Conservation (phyloP, 2,797 vertebrate genomes). For the Champsocephalus esox region DNA sequence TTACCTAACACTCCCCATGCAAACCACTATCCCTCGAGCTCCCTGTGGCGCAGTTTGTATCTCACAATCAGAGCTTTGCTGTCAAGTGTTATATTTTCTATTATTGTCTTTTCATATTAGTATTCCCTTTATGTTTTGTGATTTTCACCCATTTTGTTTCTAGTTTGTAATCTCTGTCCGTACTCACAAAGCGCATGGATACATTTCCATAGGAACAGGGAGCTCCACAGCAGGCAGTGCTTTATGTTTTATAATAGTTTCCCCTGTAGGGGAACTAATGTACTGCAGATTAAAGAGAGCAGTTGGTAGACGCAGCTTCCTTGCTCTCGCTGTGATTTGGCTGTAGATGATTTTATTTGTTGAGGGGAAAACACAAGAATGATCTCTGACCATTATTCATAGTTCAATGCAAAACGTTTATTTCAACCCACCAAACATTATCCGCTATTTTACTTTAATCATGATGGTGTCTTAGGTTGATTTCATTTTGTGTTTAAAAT, state of each 20-base stretch:
- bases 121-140: slow-evolving; percentile 3
- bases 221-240: slow-evolving; percentile 11
- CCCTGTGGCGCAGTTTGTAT: slow-evolving; percentile 53
- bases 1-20: slow-evolving; percentile 57
- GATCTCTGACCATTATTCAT: no score
- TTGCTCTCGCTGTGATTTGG: no score
- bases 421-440: no score
- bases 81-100: slow-evolving; percentile 23
- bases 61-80: slow-evolving; percentile 72
- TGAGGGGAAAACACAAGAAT: no score
- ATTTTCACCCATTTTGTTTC: slow-evolving; percentile 4
- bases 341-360: no score
- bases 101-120: slow-evolving; percentile 24
- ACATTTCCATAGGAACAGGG: slow-evolving; percentile 31
- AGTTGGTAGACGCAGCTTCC: no score
- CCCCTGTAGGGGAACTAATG: slow-evolving; percentile 1
- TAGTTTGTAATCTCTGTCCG: background rate
- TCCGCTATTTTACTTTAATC: no score
- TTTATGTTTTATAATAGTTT: slow-evolving; percentile 34
- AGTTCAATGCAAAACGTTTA: no score
- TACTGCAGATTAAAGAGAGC: background rate
- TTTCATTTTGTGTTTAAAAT: no score
- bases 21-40: slow-evolving; percentile 45
- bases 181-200: slow-evolving; percentile 18
- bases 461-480: no score